These are phyloP conservation scores for Caretta caretta DNA, from an alignment of 2,113 vertebrate genomes.

Conservation along the genomic window DNA sequence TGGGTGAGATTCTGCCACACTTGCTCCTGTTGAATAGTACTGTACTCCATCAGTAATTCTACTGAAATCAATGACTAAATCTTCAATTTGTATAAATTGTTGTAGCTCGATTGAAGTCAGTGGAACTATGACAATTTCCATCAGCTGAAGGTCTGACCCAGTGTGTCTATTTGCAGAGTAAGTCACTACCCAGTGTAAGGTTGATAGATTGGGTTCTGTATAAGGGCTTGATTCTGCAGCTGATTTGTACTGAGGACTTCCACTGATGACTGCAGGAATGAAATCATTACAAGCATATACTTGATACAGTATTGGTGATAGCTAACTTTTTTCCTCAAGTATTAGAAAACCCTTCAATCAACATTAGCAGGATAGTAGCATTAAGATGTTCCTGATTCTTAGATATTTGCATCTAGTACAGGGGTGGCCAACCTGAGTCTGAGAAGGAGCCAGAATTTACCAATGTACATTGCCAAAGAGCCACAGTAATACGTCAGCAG, in stretches of 20 bases:
- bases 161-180: background rate
- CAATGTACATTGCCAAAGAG: no score
- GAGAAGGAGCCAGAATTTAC: no score
- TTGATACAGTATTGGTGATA: background rate
- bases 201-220: background rate
- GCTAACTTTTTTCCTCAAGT: background rate
- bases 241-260: background rate
- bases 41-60: background rate
- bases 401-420: background rate
- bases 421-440: no score
- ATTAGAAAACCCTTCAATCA: background rate
- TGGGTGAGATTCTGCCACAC: background rate
- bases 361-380: accelerated
- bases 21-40: background rate
- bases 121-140: background rate
- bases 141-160: background rate
- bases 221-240: background rate
- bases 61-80: background rate
- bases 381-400: background rate
- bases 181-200: background rate
- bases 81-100: background rate
- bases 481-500: no score
- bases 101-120: background rate
- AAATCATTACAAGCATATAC: background rate
- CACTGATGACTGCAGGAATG: background rate